phyloP scores from a whole-genome alignment of 2,888 invertebrate genomes.

The Meteorus colon region DNA sequence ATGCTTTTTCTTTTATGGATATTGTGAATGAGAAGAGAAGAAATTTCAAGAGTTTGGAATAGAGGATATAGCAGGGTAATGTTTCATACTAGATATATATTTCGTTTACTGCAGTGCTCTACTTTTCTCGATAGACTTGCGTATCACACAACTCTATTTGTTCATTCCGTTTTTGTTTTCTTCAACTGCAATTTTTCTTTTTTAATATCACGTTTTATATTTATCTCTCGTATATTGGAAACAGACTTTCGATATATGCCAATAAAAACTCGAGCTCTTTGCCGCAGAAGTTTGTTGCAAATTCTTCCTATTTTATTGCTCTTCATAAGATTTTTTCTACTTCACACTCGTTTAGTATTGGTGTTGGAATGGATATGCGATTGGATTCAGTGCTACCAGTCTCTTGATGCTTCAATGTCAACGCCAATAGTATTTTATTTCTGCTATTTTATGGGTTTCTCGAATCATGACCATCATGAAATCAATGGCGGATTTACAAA shows the following conservation, averaged over 20 bases:
- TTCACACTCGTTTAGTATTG: too few relatives aligned
- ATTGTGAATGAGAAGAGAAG: too few relatives aligned
- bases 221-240: constrained; percentile 7
- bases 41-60: background rate
- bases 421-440: too few relatives aligned
- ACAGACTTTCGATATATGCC: background rate
- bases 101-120: background rate
- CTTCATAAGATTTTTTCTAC: background rate
- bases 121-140: background rate
- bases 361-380: too few relatives aligned
- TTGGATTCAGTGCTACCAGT: too few relatives aligned
- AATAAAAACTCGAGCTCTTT: constrained; percentile 21
- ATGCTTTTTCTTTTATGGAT: too few relatives aligned
- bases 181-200: background rate
- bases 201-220: background rate
- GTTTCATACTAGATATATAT: background rate
- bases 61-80: background rate
- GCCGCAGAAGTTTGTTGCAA: constrained; percentile 18
- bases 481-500: too few relatives aligned
- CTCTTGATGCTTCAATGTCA: too few relatives aligned
- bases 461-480: too few relatives aligned
- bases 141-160: background rate
- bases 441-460: too few relatives aligned
- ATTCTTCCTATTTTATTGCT: background rate
- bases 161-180: background rate